Evolutionary conservation across 2,113 vertebrate genomes (phyloP), one percentile per base, ranked within the genome.

Genomic region (Clarias magur): DNA sequence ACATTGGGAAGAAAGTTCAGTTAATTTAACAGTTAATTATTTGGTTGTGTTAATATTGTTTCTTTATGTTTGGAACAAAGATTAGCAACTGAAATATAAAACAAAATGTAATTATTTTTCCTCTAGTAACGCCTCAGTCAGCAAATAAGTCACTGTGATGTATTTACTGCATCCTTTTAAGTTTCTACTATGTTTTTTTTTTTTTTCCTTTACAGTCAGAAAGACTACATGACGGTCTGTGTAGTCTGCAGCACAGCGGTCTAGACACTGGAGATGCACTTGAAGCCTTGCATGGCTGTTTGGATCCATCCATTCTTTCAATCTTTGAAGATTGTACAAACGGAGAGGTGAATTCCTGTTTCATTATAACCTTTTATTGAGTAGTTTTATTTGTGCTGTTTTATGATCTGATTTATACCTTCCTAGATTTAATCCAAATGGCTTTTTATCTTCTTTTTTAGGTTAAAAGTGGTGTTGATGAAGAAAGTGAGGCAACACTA

Each of bases 401-500:
- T 23, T 57, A 34, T 9, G 12, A 11, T 38, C 8, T 80, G 54
- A 38, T 85, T 54, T 87, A 34, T 86, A 57, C 23, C 11, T 21
- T 75, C 10, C 0, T 48, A 6, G 42, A 75, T 25, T 73, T 73
- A 38, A 73, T 9, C 17, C 34, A 42, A 75, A 3, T 75, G 82
- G 59, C n/a, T 68, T 30, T 86, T 15, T 84, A 0, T 91, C 79
- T 82, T 13, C 88, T 48, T 85, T 8, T 84, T 53, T 86, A 99
- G 97, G 94, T 92, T 90, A 97, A 95, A 92, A 86, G 89, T 80
- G 94, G 93, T 70, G 86, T 96, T 80, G 96, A 99, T 78, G 96
- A 96, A 0, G 96, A 97, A 89, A 97, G 96, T 0, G 98, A 99
- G 89, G 94, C 97, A 60, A 98, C 97, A 0, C 94, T 99, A 88